These are phyloP conservation scores for Phaethornis superciliosus DNA, from an alignment of 2,113 vertebrate species.

Conservation along the genomic window DNA sequence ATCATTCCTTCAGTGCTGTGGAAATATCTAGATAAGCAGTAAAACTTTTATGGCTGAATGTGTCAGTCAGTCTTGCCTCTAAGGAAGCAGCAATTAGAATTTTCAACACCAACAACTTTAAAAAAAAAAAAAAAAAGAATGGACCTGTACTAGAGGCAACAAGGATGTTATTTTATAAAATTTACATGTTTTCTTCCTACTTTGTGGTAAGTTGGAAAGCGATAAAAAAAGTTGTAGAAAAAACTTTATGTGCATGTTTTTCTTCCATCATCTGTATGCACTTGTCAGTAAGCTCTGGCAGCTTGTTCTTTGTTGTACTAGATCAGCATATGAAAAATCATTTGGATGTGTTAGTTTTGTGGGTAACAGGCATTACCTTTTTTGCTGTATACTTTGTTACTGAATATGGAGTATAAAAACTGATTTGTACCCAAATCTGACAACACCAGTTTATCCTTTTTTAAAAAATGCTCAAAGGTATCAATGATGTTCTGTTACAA, in stretches of 20 bases:
- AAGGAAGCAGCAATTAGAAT: neutral
- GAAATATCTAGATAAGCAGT: neutral
- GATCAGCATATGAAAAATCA: neutral
- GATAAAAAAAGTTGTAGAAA: neutral
- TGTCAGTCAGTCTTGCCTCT: neutral
- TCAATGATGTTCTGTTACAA: neutral
- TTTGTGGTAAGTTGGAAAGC: neutral
- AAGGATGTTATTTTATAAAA: neutral
- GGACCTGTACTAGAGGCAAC: too few species aligned
- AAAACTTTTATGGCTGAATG: neutral
- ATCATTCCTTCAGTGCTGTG: neutral
- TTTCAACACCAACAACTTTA: neutral
- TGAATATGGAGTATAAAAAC: neutral
- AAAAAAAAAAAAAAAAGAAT: neutral
- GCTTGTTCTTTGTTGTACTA: neutral
- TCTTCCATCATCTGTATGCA: rapidly evolving
- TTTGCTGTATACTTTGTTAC: neutral
- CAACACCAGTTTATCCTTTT: neutral
- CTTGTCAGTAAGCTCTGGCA: neutral
- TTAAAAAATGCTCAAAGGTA: neutral
- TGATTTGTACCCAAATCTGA: neutral
- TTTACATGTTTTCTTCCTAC: neutral
- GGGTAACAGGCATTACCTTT: neutral
- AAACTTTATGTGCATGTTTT: neutral
- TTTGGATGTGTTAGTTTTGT: neutral